Conservation (phyloP, 2,113 vertebrate genomes). For the Tylochromis polylepis region DNA sequence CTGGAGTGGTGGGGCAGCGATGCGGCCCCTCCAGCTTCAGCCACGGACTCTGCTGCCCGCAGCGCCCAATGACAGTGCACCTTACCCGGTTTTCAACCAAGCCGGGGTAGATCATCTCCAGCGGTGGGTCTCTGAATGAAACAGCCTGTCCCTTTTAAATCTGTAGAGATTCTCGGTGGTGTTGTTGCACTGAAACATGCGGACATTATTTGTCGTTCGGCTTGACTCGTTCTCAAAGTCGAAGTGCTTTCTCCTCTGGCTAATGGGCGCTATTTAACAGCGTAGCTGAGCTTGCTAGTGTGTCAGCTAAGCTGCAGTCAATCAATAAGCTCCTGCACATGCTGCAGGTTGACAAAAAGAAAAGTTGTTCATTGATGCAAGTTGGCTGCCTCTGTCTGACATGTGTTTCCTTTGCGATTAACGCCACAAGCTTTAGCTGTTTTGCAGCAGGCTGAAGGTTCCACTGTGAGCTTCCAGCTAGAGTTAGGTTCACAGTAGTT, state of each 20-base stretch:
- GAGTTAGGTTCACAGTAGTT: conserved; percentile 1
- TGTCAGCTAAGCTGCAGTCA: conserved; percentile 7
- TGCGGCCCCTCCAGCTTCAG: conserved; percentile 42
- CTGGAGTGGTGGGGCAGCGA: not conserved
- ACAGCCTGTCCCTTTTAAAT: not conserved
- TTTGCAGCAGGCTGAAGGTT: not conserved
- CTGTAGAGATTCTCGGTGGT: too few relatives aligned
- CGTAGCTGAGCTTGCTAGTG: conserved; percentile 43
- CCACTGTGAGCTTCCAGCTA: conserved; percentile 20
- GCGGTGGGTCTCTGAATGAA: not conserved
- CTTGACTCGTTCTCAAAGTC: not conserved
- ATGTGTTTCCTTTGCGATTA: rapidly evolving
- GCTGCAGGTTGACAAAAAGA: not conserved
- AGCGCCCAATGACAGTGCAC: conserved; percentile 71
- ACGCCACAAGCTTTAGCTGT: too few relatives aligned
- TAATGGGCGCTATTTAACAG: conserved; percentile 55
- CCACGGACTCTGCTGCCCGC: conserved; percentile 61
- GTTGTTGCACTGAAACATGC: not conserved
- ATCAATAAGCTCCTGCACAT: not conserved
- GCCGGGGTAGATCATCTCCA: not conserved
- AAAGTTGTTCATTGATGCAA: not conserved
- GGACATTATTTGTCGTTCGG: not conserved
- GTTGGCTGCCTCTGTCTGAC: not conserved
- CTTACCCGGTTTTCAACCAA: conserved; percentile 17
- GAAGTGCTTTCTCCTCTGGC: not conserved